Percentiles rank a stretch among this genome's conserved stretches.
These are phyloP conservation scores for Scalopus aquaticus DNA, from an alignment of 2,113 vertebrate species.

Conservation along the genomic window DNA sequence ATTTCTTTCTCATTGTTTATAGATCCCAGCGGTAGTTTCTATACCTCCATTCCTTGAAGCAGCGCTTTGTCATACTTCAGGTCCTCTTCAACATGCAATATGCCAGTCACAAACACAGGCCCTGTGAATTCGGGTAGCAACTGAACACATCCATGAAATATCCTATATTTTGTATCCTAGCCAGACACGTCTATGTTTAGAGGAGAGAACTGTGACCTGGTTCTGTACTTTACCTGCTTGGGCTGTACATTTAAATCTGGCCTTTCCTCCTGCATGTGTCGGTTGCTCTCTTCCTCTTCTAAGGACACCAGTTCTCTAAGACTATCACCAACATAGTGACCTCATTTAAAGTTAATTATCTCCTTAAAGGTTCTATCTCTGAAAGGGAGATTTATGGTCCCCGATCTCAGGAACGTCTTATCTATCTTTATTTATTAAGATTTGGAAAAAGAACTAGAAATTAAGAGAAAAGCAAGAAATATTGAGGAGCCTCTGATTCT, in stretches of 20 bases:
- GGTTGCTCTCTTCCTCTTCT: neutral
- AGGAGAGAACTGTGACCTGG: neutral
- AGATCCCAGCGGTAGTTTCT: neutral
- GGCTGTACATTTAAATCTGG: neutral
- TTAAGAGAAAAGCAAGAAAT: neutral
- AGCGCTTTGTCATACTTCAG: neutral
- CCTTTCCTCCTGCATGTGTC: neutral
- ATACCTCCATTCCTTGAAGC: neutral
- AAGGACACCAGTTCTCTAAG: neutral
- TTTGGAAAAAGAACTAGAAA: constrained; percentile 22
- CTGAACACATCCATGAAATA: neutral
- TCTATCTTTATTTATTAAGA: neutral
- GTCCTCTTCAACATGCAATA: neutral
- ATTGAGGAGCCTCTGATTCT: neutral
- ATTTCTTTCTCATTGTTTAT: neutral
- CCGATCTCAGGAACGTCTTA: neutral
- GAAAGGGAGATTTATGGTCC: neutral
- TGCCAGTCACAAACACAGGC: neutral
- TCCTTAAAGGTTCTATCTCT: neutral
- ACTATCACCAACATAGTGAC: neutral
- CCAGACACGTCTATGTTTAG: neutral
- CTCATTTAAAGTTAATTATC: neutral
- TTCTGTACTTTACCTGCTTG: neutral
- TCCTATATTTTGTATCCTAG: neutral
- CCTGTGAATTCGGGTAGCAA: neutral